Evolutionary conservation across 2,888 invertebrate species (phyloP), one percentile per base, ranked within the genome.

Genomic region (Lasioglossum zephyrum): DNA sequence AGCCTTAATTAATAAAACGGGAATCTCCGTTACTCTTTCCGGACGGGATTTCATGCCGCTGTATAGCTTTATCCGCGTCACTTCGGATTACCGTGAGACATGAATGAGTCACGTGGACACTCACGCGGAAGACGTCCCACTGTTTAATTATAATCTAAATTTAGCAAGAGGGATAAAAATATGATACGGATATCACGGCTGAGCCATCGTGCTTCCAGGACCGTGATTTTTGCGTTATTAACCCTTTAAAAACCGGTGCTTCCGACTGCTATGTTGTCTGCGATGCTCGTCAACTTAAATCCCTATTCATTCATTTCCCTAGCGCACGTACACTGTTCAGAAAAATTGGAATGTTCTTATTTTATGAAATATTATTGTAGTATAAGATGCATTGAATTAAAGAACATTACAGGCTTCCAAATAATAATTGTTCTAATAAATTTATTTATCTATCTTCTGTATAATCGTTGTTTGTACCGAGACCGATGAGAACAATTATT

Each of bases 91-190:
- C 75, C 75, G 47, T 49, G 84, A 72, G 80, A 22, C 73, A 47
- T 60, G 26, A 74, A 74, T 86, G 84, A 86, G 70, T 84, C 85
- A 84, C 81, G 49, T 60, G 31, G 53, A 26, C 47, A 31, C 63
- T 57, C 60, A n/a, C 41, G 49, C 73, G 70, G 70, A 72, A 75
- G 53, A 47, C 73, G 63, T 60, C 60, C n/a, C 9, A 44, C 39
- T 78, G n/a, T 63, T 81, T 74, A 26, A 69, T 53, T 63, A 63
- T 31, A 22, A n/a, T 69, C 31, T 81, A 57, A 77, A 81, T 66
- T 84, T 77, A 84, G 74, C 0, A n/a, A 13, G 11, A 9, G 22
- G 47, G n/a, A 66, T 60, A 79, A 73, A 85, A 79, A 75, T 69
- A 79, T 13, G 31, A 49, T 72, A 57, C 44, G 31, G 18, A 22